Percentiles rank a stretch among this genome's conserved stretches.
Evolutionary conservation across 2,113 vertebrate genomes (phyloP).

Genomic region (Rhinolophus ferrumequinum): DNA sequence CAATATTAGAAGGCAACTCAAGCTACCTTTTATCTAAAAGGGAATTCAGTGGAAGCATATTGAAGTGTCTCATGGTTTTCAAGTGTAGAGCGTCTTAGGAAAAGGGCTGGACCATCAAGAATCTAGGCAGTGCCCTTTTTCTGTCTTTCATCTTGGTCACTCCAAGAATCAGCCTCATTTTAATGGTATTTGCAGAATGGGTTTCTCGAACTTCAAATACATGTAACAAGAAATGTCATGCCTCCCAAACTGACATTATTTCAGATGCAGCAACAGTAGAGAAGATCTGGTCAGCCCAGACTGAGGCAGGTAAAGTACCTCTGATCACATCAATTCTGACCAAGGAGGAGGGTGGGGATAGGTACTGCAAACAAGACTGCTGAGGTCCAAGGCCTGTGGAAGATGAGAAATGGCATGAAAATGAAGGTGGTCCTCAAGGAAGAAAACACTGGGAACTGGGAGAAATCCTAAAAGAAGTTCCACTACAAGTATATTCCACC

Average conservation of each 20-base stretch:
- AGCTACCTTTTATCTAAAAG: not conserved
- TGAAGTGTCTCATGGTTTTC: not conserved
- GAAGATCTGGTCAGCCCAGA: not conserved
- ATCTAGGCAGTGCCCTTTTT: not conserved
- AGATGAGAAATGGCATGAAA: not conserved
- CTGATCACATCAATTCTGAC: not conserved
- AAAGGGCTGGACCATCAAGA: not conserved
- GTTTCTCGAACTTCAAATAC: slow-evolving; percentile 9
- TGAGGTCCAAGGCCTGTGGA: not conserved
- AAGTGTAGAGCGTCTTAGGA: not conserved
- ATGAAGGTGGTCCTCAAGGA: not conserved
- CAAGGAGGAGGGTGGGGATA: not conserved
- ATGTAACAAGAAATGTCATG: not conserved
- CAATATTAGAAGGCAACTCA: not conserved
- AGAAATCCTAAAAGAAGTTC: not conserved
- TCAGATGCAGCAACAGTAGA: not conserved
- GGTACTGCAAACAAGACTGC: not conserved
- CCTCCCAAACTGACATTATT: not conserved
- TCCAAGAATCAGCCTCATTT: not conserved
- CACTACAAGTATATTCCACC: not conserved
- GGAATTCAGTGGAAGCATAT: not conserved
- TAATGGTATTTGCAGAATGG: not conserved
- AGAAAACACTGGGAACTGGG: not conserved
- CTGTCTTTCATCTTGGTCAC: slow-evolving; percentile 15
- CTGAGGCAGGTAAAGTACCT: not conserved